Evolutionary conservation across 2,888 invertebrate species (phyloP), one percentile per base, ranked within the genome.

Genomic region (Meandrusa payeni): DNA sequence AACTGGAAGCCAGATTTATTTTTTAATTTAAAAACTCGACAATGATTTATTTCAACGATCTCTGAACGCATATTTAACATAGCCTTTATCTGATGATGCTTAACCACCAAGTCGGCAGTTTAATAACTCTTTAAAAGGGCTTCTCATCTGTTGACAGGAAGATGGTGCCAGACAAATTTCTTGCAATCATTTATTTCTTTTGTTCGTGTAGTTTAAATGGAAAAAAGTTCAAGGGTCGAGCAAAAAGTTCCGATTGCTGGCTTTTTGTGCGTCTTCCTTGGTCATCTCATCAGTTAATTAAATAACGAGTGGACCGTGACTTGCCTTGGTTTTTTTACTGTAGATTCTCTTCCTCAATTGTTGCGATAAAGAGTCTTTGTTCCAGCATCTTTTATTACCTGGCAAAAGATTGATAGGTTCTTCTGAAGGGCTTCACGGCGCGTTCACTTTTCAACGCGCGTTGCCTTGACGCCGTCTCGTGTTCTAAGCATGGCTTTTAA

Each of bases 341-440:
- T n/a, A 28, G 44, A 45, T 45, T 39, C 39, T 45, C 44, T 45
- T 45, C 44, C 44, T 45, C 44, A 39, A 45, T 45, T 34, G 44
- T 40, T 27, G 33, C 39, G 44, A 39, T 44, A 44, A 43, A 38
- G 22, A 22, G 44, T 44, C 44, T 45, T 45, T 45, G 44, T 45
- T 34, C 29, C 39, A 39, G 11, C 39, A 39, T 22, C 28, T 39
- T 45, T 45, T 43, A 43, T 38, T 38, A 38, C 38, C 10, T 26
- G 26, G 20, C 5, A 5, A 28, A 44, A 40, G 44, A 45, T 45
- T 45, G 39, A 45, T 45, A 33, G 39, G 34, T 34, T 24, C 34
- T 39, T 28, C 23, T 34, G 28, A 34, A 33, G 34, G 36, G 27
- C 13, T 17, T 19, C 27, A 33, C 12, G 28, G 15, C 12, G 28